Base-by-base conservation (phyloP, 1,140 invertebrate species). In the Lepidurus couesii region DNA sequence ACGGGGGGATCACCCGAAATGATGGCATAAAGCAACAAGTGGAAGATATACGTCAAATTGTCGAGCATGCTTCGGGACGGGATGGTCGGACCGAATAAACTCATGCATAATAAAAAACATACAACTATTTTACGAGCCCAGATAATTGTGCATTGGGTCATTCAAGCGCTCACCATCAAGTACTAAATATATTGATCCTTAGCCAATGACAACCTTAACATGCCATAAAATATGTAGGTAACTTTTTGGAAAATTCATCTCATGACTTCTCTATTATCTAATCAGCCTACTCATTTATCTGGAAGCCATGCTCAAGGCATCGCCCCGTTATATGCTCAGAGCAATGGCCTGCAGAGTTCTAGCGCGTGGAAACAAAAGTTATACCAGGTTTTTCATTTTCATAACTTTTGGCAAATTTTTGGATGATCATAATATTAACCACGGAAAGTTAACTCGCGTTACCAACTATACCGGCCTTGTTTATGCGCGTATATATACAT, bases 321-420 rank as follows among this genome's bases (percentile, higher is more conserved):
- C n/a, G 53, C 53, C 53, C 53, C 53, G 53, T 65, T 65, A 65
- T 65, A 65, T 16, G 53, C 53, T 65, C 53, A 65, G 53, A 65
- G 53, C 53, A 65, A 65, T 65, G 53, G 16, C 53, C 53, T 65
- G 53, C 53, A 65, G 53, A 65, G n/a, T n/a, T 65, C 16, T 16
- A 65, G 21, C 53, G 53, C 21, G 53, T 7, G 6, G 21, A 21
- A 65, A 65, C 53, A 21, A 65, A 65, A n/a, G 53, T 65, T 65
- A 1, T 16, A 65, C 6, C 53, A 21, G 21, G 53, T 65, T 65
- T 65, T 13, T n/a, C 34, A 65, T n/a, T 21, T 13, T 47, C 45
- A 4, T 65, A 16, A 6, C 6, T 65, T 65, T 13, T 7, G 21
- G 7, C 6, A n/a, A 65, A 65, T 65, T 65, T 16, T 65, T 4